A percentile compares a stretch with the other conserved stretches of the same genome.
These are phyloP conservation scores for Percopsis transmontana DNA, from an alignment of 2,113 vertebrate genomes.

Conservation along the genomic window DNA sequence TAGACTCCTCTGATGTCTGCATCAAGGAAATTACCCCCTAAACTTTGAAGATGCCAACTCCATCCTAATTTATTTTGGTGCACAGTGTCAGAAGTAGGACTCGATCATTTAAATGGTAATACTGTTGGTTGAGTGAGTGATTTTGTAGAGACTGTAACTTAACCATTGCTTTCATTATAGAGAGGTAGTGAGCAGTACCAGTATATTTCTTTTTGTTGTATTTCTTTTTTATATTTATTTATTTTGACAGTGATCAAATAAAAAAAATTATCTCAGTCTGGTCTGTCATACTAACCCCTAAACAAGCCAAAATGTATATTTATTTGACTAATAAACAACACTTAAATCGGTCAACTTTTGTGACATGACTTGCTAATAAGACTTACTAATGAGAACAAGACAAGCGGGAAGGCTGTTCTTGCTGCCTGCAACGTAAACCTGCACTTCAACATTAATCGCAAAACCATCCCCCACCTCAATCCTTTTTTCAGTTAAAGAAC, in stretches of 20 bases:
- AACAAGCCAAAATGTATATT: too few species aligned
- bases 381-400: too few species aligned
- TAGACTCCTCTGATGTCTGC: conserved; percentile 45
- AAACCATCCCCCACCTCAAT: conserved; percentile 17
- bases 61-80: conserved; percentile 38
- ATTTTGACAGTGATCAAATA: too few species aligned
- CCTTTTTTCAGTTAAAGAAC: conserved; percentile 36
- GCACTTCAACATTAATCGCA: conserved; percentile 49
- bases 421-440: conserved; percentile 40
- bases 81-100: conserved; percentile 33
- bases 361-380: too few species aligned
- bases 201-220: too few species aligned
- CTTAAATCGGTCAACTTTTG: too few species aligned
- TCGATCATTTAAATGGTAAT: conserved; percentile 54
- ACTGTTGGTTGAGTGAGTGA: neutral
- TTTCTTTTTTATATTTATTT: too few species aligned
- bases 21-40: conserved; percentile 52
- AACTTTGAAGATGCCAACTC: conserved; percentile 43
- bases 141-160: neutral
- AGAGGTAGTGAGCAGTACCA: conserved; percentile 34
- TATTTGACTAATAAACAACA: too few species aligned
- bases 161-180: neutral
- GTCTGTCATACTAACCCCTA: too few species aligned
- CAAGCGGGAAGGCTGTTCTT: conserved; percentile 5
- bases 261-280: too few species aligned